Evolutionary conservation across 2,888 invertebrate genomes (phyloP), one percentile per base, ranked within the genome.

Genomic region (Xestia c-nigrum): DNA sequence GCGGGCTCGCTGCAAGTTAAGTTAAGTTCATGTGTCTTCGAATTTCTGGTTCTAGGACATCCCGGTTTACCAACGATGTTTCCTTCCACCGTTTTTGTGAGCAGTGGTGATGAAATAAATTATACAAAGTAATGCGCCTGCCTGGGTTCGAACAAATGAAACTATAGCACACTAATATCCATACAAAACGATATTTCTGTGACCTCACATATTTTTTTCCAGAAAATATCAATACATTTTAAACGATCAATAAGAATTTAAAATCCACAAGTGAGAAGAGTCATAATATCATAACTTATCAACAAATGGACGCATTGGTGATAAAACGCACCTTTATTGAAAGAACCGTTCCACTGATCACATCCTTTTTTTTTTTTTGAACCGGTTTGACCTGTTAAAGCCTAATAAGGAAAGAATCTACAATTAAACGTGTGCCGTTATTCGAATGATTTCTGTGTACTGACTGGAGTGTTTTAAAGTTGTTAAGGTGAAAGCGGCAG

Each of bases 371-470:
- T 64, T 71, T 71, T 85, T 64, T 65, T 19, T 16, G 50, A 38
- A 83, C 83, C 46, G 50, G 86, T 83, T 31, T 3, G 7, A 63
- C 72, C 9, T n/a, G 77, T 5, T 24, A 19, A 16, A 5, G 14
- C 31, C 61, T n/a, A 10, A 16, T 78, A 52, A 31, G 55, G 65
- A 69, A 65, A 72, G 5, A 61, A 50, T 65, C n/a, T 76, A 64
- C 59, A 66, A 86, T 86, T 66, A 83, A 65, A 10, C 19, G 9
- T 47, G 50, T 19, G 16, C 72, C 57, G 69, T 85, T 83, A 83
- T 76, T 61, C 40, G 12, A n/a, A 16, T 66, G 38, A 82, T 50
- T 65, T 50, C n/a, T 65, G 55, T 65, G 21, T 52, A n/a, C 38
- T 43, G 24, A 5, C 19, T n/a, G 24, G 52, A 14, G 19, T 61